Conservation (phyloP, 2,888 invertebrate genomes). For the Platynereis dumerilii region DNA sequence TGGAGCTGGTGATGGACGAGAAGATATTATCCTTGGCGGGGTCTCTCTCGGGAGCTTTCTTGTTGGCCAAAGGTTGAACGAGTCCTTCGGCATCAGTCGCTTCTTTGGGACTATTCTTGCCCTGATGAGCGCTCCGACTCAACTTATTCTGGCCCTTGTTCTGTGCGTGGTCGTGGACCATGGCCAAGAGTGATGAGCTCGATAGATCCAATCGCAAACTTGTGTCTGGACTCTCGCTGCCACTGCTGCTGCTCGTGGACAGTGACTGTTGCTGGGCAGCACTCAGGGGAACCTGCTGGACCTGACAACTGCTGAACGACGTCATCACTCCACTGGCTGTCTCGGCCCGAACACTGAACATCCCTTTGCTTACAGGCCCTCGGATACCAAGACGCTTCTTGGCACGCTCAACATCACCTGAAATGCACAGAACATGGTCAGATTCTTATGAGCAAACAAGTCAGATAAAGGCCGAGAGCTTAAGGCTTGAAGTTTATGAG, state of each 20-base stretch:
- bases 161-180: no score
- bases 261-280: background rate
- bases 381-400: slow-evolving; percentile 39
- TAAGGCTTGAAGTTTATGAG: no score
- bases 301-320: slow-evolving; percentile 9
- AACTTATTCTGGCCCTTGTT: background rate
- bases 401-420: no score
- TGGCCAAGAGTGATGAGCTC: no score
- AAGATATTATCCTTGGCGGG: no score
- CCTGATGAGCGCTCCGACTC: background rate
- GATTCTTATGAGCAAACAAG: no score
- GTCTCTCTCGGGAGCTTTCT: no score
- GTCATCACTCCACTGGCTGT: slow-evolving; percentile 15
- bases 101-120: slow-evolving; percentile 24
- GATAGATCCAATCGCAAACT: no score
- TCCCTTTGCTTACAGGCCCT: slow-evolving; percentile 29
- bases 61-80: no score
- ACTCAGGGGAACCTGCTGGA: slow-evolving; percentile 10
- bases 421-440: no score
- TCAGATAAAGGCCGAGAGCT: no score
- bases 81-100: slow-evolving; percentile 3
- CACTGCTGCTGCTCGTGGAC: background rate
- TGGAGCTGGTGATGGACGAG: no score
- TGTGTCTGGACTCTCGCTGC: background rate
- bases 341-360: slow-evolving; percentile 24